A percentile compares a stretch with the other conserved stretches of the same genome.
phyloP scores from a whole-genome alignment of 1,140 invertebrate species.

The Drosophila pandora region DNA sequence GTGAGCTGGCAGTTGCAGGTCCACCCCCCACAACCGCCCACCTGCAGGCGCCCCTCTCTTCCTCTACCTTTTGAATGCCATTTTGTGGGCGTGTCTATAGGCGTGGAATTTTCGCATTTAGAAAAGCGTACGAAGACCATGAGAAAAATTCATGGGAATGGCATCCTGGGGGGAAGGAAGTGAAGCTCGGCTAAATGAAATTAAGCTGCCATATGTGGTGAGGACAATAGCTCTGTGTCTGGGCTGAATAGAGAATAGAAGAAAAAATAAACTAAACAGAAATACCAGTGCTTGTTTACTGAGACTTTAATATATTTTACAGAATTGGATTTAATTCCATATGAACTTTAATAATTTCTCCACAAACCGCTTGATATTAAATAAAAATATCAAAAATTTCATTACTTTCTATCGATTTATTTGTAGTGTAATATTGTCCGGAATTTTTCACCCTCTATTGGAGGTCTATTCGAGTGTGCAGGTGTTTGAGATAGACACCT shows the following conservation, averaged over 20 bases:
- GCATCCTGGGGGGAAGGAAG: conserved; percentile 3
- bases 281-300: neutral
- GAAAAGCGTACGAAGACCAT: conserved; percentile 42
- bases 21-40: neutral
- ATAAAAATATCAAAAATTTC: neutral
- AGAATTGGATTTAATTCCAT: neutral
- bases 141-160: conserved; percentile 47
- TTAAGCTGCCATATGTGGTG: conserved; percentile 48
- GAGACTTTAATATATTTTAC: conserved; percentile 20
- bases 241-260: neutral
- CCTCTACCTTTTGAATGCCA: conserved; percentile 32
- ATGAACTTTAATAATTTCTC: neutral
- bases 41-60: neutral
- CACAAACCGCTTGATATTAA: neutral
- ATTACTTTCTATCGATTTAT: conserved; percentile 22
- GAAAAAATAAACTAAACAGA: neutral
- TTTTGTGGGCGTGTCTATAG: conserved; percentile 45
- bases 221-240: conserved; percentile 24
- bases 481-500: conserved; percentile 43
- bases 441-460: conserved; percentile 6
- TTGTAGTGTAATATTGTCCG: neutral
- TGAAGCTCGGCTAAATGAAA: conserved; percentile 39
- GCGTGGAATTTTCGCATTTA: conserved; percentile 42
- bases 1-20: conserved; percentile 47
- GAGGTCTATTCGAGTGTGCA: conserved; percentile 8